phyloP scores from a whole-genome alignment of 2,888 invertebrate genomes.

The Tanytarsus gracilentus region DNA sequence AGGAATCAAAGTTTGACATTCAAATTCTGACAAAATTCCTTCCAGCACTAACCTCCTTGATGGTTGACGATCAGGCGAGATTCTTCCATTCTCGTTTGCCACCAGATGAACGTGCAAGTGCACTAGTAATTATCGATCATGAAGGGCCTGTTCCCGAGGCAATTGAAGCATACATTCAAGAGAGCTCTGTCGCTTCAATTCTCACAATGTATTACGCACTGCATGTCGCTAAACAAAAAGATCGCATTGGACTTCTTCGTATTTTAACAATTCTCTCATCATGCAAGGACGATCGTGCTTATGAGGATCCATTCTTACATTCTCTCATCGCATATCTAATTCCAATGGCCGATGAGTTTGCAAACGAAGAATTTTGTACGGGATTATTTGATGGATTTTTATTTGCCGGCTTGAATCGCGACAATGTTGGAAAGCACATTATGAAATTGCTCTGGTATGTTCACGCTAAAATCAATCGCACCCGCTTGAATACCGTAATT shows the following conservation, averaged over 20 bases:
- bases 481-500: conserved; percentile 65
- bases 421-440: conserved; percentile 87
- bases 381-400: conserved; percentile 94
- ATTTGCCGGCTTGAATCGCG: conserved; percentile 76
- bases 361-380: conserved; percentile 89
- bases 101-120: conserved; percentile 87
- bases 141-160: conserved; percentile 89
- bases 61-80: conserved; percentile 83
- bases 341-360: conserved; percentile 84
- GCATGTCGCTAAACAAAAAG: conserved; percentile 73
- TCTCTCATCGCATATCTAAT: conserved; percentile 71
- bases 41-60: conserved; percentile 85
- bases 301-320: conserved; percentile 92
- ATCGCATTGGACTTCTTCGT: conserved; percentile 70
- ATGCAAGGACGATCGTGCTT: conserved; percentile 85
- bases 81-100: conserved; percentile 76
- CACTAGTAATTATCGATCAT: conserved; percentile 87
- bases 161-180: conserved; percentile 83
- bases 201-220: conserved; percentile 91
- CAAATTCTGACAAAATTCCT: conserved; percentile 91
- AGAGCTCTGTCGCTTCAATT: conserved; percentile 84
- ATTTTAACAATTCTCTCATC: conserved; percentile 83
- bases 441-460: conserved; percentile 85
- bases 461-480: conserved; percentile 66
- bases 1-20: conserved; percentile 88